Evolutionary conservation across 2,888 invertebrate species (phyloP), one percentile per base, ranked within the genome.

Genomic region (Galerucella calmariensis): DNA sequence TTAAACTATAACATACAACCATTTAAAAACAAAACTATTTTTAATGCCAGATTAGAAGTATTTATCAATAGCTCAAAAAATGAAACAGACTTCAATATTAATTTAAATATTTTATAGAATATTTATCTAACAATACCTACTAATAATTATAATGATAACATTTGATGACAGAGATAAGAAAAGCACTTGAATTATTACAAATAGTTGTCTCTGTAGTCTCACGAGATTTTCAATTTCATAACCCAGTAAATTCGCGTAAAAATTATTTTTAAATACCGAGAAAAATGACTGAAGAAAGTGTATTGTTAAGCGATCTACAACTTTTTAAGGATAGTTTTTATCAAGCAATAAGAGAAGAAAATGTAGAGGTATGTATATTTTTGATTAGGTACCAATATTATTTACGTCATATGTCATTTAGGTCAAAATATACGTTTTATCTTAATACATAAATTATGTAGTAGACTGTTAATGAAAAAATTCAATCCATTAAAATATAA

Each of bases 281-380:
- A 72, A 78, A 74, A 73, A 80, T 79, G 80, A 76, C 62, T 8
- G 77, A 79, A 12, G 56, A 74, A 41, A 67, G 72, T 63, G 75
- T 69, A 14, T 14, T 62, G 12, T 51, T 66, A n/a, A 63, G 78
- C n/a, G 82, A 82, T 72, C 80, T 83, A n/a, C 77, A 80, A 67
- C 74, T 81, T 53, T 83, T 83, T 74, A 82, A 81, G 72, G 82
- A 83, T 35, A 72, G 35, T 67, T 72, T 72, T 35, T 41, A 27
- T 48, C 66, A 48, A 46, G 83, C 81, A 5, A 77, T 83, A 72
- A 77, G 73, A 35, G 82, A 82, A 41, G 83, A 84, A 62, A 81
- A 82, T 74, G 69, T 81, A 11, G 77, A 78, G 78, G 83, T 83
- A 78, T 79, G 79, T 82, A 59, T 16, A 70, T 4, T 48, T 44